Evolutionary conservation across 2,113 vertebrate species (phyloP), one percentile per base, ranked within the genome.

Genomic region (Melanerpes aurifrons): DNA sequence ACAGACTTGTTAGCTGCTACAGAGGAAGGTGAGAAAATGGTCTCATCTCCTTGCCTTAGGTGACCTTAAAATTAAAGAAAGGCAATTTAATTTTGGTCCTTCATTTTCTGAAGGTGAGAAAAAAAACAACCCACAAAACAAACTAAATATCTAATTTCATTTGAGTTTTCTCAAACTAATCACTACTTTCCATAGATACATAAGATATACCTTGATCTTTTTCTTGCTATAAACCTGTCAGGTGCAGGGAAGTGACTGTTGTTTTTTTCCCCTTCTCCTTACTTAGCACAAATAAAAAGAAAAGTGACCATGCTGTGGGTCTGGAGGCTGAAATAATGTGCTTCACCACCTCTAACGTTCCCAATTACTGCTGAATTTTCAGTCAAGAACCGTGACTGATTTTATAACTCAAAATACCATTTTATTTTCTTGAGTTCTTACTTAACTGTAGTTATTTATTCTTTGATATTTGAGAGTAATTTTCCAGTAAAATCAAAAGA

Each of bases 361-460:
- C 19, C 85, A 94, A 56, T 82, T 94, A 89, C 75, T 87, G 75
- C 8, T 82, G 82, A 73, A 70, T 87, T 94, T 91, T 86, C 61
- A 77, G 75, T 82, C 71, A 85, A 91, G 79, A 82, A 31, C 59
- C 64, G 47, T 94, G 71, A 89, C 85, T 87, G 82, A 86, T 86
- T 89, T 92, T 91, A 32, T 67, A 92, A 76, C n/a, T 77, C 64
- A 94, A 94, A 89, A 95, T 10, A 56, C 7, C 26, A 73, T 76
- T 92, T 91, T 69, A 79, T 85, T 92, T 89, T 89, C 67, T 89
- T 85, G 76, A 69, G 72, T 63, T 61, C 47, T 95, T 91, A 78
- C 61, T 78, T 83, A 84, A 62, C 58, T n/a, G 40, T 72, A 50
- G 15, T 50, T 94, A 64, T 92, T 95, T 86, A 71, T 85, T 83